A percentile compares a stretch with the other conserved stretches of the same genome.
These are phyloP conservation scores for Athetis lepigone DNA, from an alignment of 2,888 invertebrate genomes.

Conservation along the genomic window DNA sequence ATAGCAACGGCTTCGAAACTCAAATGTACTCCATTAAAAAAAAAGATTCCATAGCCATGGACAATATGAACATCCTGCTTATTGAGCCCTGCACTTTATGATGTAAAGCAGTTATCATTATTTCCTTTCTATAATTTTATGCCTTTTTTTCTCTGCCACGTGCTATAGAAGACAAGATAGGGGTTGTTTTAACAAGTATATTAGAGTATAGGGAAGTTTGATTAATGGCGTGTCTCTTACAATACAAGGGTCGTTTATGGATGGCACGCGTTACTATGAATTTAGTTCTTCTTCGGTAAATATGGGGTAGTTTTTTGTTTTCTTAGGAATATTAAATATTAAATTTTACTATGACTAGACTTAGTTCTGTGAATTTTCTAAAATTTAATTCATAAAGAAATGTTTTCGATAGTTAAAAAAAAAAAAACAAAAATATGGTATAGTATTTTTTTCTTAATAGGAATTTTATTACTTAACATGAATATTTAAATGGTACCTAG, in stretches of 20 bases:
- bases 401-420: too few species aligned
- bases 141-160: constrained; percentile 78
- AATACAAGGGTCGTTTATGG: constrained; percentile 86
- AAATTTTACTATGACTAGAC: constrained; percentile 4
- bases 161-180: constrained; percentile 86
- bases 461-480: too few species aligned
- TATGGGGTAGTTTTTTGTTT: constrained; percentile 43
- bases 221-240: constrained; percentile 89
- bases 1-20: constrained; percentile 76
- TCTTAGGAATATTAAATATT: constrained; percentile 30
- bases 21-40: constrained; percentile 70
- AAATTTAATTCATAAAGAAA: too few species aligned
- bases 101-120: constrained; percentile 88
- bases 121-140: constrained; percentile 80
- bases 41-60: constrained; percentile 73
- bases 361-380: neutral
- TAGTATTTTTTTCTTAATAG: too few species aligned
- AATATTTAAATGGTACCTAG: too few species aligned
- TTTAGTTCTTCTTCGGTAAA: constrained; percentile 72
- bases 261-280: constrained; percentile 84
- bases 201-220: constrained; percentile 87
- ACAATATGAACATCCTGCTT: constrained; percentile 80
- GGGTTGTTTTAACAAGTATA: constrained; percentile 90
- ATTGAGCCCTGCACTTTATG: constrained; percentile 83
- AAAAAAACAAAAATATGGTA: too few species aligned